Base-by-base conservation (phyloP, 2,113 vertebrate species). In the Penelope pileata region DNA sequence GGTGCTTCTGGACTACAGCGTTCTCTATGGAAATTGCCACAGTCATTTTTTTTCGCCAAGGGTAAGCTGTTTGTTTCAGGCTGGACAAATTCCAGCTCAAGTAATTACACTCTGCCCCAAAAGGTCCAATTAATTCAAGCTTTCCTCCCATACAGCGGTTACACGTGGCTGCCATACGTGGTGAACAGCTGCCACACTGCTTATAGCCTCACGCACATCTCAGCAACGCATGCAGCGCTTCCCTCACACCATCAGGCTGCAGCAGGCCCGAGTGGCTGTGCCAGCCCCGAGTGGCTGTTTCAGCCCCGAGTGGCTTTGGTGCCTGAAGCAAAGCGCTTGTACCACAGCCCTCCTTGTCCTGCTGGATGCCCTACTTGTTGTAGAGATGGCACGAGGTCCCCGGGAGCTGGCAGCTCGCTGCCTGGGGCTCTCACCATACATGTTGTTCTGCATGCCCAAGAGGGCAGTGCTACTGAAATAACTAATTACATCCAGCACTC, bases 101-200 rank as follows among this genome's bases (percentile, higher is more conserved):
- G 43, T 95, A 93, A 93, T 94, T 92, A 66, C 58, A 86, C 75
- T 93, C 50, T 93, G 50, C 29, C 88, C 60, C 45, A 74, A 76
- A n/a, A 95, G 83, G 78, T 73, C 89, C 75, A 94, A 92, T 96
- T 94, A 96, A 89, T 88, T 94, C 80, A 78, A 51, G 68, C 74
- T 45, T 83, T 92, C 60, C 74, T 76, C 86, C 58, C 42, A 45
- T 79, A 70, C 86, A 85, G 79, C 82, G 50, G 32, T 91, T 91
- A 59, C 19, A 58, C 27, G 36, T 16, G 74, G 85, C 81, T 86
- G 67, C 83, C 63, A 56, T 59, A 40, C 21, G 50, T 34, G 34
- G 77, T 89, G 83, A 95, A 87, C 70, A 86, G 86, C 88, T 95
- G 94, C 79, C 84, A 48, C 74, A 26, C 67, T 79, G 16, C 70